phyloP scores from a whole-genome alignment of 2,113 vertebrate genomes.

The Heteronetta atricapilla region DNA sequence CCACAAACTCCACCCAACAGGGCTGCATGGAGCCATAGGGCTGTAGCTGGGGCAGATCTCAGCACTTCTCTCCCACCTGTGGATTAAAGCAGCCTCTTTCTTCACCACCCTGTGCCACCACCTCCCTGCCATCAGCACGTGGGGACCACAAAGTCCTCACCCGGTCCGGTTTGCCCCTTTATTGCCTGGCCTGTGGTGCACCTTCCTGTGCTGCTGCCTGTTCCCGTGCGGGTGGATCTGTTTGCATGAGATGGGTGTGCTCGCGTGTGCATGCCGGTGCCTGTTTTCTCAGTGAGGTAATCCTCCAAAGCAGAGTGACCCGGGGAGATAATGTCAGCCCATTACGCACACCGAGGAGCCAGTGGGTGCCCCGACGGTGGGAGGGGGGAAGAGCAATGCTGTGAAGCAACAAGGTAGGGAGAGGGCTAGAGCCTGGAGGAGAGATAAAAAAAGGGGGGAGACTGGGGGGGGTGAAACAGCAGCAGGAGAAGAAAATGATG shows the following conservation, averaged over 20 bases:
- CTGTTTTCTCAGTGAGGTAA: slow-evolving; percentile 14
- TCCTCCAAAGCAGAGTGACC: neutral
- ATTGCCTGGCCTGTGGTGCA: neutral
- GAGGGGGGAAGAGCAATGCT: neutral
- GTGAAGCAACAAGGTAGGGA: neutral
- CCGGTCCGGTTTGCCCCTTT: neutral
- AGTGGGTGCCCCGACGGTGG: neutral
- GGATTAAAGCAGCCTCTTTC: neutral
- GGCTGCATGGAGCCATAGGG: too few species aligned
- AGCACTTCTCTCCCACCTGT: neutral
- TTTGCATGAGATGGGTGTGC: neutral
- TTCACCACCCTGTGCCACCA: neutral
- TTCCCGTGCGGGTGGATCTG: neutral
- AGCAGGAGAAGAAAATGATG: neutral
- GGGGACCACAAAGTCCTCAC: neutral
- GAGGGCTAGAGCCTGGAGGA: neutral
- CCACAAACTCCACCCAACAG: neutral
- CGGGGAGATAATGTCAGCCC: neutral
- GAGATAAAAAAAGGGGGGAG: neutral
- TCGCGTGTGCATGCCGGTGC: neutral
- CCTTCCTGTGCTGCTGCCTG: neutral
- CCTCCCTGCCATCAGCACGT: neutral
- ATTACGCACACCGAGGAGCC: neutral
- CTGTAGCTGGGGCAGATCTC: neutral
- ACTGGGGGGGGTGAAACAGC: neutral